Base-by-base conservation (phyloP, 2,113 vertebrate genomes). In the Alethe diademata region DNA sequence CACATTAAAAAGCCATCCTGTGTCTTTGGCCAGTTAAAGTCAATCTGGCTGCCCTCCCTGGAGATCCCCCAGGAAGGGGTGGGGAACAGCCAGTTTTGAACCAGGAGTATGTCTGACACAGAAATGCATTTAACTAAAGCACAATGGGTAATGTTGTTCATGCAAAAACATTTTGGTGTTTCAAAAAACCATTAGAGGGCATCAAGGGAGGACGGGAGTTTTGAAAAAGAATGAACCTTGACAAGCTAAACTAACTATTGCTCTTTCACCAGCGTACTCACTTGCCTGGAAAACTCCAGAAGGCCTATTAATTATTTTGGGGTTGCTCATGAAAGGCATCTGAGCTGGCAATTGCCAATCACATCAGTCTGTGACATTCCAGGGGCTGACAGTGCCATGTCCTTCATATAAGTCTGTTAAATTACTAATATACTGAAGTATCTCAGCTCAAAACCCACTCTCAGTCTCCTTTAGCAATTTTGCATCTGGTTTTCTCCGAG, bases 161-260 rank as follows among this genome's bases (percentile, higher is more conserved):
- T 87, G 96, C 95, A 97, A 96, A 97, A 97, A 95, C 96, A 95
- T 97, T 97, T 96, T 94, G 97, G 95, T 95, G 84, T 81, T 97
- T 97, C 94, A 93, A 96, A 95, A 96, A 97, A 96, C 97, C 97
- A 97, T 97, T 97, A 97, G 97, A 96, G 92, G 67, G 95, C 97
- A 97, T 96, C 97, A 96, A 62, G 97, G 96, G 96, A 97, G 90
- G 95, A 78, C 70, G 84, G 75, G 61, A 88, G 92, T 95, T 97
- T 74, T 97, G 90, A 96, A 97, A 96, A 96, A 94, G 96, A 97
- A 97, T 97, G 95, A 95, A 91, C 96, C 96, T 95, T 97, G 97
- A 97, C 97, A 97, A 93, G 95, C 88, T 96, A 96, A 95, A 86
- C 90, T 87, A 97, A 95, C 91, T 95, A 88, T 62, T 92, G 75